Percentiles rank a stretch among this genome's conserved stretches.
Evolutionary conservation across 1,140 invertebrate genomes (phyloP).

Genomic region (Drosophila kohkoa): DNA sequence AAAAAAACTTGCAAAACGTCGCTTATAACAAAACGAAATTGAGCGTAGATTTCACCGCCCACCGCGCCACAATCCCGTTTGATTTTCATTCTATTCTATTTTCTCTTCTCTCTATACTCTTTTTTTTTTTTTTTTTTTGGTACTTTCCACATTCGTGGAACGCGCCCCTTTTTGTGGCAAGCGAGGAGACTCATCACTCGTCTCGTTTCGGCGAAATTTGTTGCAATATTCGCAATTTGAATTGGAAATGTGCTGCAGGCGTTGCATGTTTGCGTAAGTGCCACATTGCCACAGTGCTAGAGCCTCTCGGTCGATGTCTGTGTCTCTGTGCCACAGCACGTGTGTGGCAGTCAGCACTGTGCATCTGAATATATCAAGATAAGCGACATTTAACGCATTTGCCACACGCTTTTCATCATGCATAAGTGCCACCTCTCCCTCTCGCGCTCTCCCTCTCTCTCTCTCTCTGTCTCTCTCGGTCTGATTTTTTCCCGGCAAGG

Average conservation of each 20-base stretch:
- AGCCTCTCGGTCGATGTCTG: background rate
- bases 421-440: constrained; percentile 31
- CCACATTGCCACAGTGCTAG: constrained; percentile 28
- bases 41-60: constrained; percentile 47
- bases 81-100: constrained; percentile 31
- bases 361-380: constrained; percentile 56
- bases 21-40: constrained; percentile 52
- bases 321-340: constrained; percentile 8
- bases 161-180: background rate
- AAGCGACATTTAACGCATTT: constrained; percentile 69
- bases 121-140: constrained; percentile 8
- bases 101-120: constrained; percentile 6
- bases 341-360: constrained; percentile 17
- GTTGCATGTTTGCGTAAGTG: constrained; percentile 63
- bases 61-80: background rate
- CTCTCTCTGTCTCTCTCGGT: background rate
- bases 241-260: constrained; percentile 68
- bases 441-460: background rate
- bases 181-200: background rate
- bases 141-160: background rate
- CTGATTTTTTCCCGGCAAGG: constrained; percentile 12
- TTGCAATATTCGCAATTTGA: constrained; percentile 71
- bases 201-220: constrained; percentile 43
- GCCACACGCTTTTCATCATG: constrained; percentile 53
- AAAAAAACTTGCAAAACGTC: constrained; percentile 35